Percentiles rank a stretch among this genome's conserved stretches.
Conservation (phyloP, 2,888 invertebrate species). For the Miltochrista miniata region DNA sequence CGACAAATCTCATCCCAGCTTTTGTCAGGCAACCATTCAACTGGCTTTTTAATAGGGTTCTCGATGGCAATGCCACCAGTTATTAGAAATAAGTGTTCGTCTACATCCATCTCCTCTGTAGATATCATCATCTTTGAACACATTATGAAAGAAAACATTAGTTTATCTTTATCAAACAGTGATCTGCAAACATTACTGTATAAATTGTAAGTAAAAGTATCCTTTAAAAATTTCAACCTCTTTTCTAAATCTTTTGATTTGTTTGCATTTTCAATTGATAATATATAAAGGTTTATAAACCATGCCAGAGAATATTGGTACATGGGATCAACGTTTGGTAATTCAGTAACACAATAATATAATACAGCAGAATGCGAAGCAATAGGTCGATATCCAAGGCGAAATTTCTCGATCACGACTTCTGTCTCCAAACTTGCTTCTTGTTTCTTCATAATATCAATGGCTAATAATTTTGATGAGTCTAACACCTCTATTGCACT, state of each 20-base stretch:
- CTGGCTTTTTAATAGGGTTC: slow-evolving; percentile 86
- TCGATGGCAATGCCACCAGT: slow-evolving; percentile 90
- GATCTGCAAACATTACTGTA: slow-evolving; percentile 92
- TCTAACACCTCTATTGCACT: slow-evolving; percentile 94
- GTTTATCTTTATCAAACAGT: slow-evolving; percentile 93
- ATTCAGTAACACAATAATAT: slow-evolving; percentile 92
- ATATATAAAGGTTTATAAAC: slow-evolving; percentile 92
- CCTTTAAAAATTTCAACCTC: slow-evolving; percentile 87
- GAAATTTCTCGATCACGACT: slow-evolving; percentile 89
- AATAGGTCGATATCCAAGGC: slow-evolving; percentile 89
- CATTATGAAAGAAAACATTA: slow-evolving; percentile 91
- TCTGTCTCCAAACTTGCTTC: slow-evolving; percentile 90
- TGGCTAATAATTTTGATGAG: slow-evolving; percentile 91
- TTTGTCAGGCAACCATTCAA: slow-evolving; percentile 88
- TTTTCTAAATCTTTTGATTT: slow-evolving; percentile 88
- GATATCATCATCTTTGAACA: slow-evolving; percentile 88
- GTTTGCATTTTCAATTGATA: slow-evolving; percentile 89
- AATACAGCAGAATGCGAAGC: slow-evolving; percentile 91
- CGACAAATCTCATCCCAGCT: slow-evolving; percentile 92
- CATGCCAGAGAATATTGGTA: slow-evolving; percentile 94
- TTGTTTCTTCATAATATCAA: slow-evolving; percentile 92
- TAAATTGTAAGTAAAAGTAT: slow-evolving; percentile 91
- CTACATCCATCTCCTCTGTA: slow-evolving; percentile 82
- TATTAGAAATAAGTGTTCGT: slow-evolving; percentile 87
- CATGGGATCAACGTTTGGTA: slow-evolving; percentile 94